Evolutionary conservation across 2,113 vertebrate genomes (phyloP).

Genomic region (Seriola dumerili): DNA sequence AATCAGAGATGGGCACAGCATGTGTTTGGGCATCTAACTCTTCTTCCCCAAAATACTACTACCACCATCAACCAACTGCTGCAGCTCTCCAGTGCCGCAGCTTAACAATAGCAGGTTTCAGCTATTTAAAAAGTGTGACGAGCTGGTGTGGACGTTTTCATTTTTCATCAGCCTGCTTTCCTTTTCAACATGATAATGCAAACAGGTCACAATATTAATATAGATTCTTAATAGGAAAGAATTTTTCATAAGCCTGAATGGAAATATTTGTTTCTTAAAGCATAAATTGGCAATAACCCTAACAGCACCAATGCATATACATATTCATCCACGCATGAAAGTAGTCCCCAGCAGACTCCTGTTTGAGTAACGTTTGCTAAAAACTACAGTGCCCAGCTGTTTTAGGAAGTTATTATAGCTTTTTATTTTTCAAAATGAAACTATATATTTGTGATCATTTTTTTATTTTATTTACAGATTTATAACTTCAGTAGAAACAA

Average conservation of each 20-base stretch:
- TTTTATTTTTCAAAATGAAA: neutral
- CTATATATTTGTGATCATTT: neutral
- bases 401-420: neutral
- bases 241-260: too few species aligned
- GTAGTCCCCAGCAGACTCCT: too few species aligned
- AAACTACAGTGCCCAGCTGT: too few species aligned
- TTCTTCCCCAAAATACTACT: neutral
- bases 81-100: neutral
- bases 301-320: too few species aligned
- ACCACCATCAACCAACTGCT: neutral
- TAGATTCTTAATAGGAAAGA: neutral
- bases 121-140: neutral
- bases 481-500: neutral
- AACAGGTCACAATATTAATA: neutral
- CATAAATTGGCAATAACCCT: too few species aligned
- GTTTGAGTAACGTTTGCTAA: too few species aligned
- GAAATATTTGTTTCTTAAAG: too few species aligned
- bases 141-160: neutral
- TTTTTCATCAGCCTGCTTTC: conserved; percentile 19
- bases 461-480: neutral
- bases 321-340: too few species aligned
- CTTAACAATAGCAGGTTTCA: neutral
- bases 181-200: neutral
- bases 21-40: neutral
- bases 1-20: neutral